Conservation (phyloP, 2,888 invertebrate genomes). For the Spodoptera picta region DNA sequence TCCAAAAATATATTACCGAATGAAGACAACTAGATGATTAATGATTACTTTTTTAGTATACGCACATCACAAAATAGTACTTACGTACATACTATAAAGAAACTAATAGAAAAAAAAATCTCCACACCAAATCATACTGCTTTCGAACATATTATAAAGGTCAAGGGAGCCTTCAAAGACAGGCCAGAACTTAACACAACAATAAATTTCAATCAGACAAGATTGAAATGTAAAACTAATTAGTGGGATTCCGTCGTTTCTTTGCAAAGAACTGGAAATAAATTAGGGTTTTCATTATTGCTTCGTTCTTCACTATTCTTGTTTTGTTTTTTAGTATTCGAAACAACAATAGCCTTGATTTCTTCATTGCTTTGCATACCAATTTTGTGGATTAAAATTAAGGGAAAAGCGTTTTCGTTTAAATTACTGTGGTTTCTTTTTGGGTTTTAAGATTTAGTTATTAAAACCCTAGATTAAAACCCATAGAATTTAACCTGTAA, state of each 20-base stretch:
- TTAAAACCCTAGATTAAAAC: too few relatives aligned
- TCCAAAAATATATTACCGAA: too few relatives aligned
- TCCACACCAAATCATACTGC: too few relatives aligned
- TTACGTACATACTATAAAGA: too few relatives aligned
- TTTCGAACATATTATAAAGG: not conserved
- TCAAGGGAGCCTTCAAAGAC: conserved; percentile 6
- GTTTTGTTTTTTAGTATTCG: conserved; percentile 34
- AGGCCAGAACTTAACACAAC: conserved; percentile 20
- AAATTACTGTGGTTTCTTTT: too few relatives aligned
- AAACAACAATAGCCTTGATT: conserved; percentile 49
- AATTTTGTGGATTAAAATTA: conserved; percentile 10
- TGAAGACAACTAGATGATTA: too few relatives aligned
- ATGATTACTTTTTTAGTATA: too few relatives aligned
- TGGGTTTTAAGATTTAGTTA: too few relatives aligned
- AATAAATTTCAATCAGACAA: conserved; percentile 48
- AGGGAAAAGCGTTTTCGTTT: conserved; percentile 6
- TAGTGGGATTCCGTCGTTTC: conserved; percentile 47
- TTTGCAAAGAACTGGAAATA: conserved; percentile 43
- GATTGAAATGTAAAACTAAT: conserved; percentile 52
- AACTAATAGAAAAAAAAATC: too few relatives aligned
- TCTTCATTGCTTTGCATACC: conserved; percentile 51
- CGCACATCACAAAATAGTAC: too few relatives aligned
- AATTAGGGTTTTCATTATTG: conserved; percentile 50
- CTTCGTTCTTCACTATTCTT: conserved; percentile 24
- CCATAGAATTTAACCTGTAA: too few relatives aligned